Base-by-base conservation (phyloP, 2,113 vertebrate species). In the Osmerus eperlanus region DNA sequence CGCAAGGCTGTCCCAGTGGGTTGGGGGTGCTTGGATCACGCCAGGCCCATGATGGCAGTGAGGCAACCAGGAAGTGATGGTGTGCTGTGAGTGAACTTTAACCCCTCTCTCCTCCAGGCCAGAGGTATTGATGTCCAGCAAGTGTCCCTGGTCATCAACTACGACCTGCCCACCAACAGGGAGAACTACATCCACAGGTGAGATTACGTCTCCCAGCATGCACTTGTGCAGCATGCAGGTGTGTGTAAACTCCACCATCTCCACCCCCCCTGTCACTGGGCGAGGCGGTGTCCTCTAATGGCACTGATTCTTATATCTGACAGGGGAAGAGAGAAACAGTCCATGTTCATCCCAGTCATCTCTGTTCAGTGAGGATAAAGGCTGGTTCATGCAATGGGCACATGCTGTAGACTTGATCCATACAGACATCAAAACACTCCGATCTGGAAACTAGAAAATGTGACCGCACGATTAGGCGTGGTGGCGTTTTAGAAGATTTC, bases 181-280 rank as follows among this genome's bases (percentile, higher is more conserved):
- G 93, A 94, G 74, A 94, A 93, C 82, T 94, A 94, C 75, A 94
- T 94, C 77, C 93, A 94, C 89, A 90, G 93, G 93, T 91, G 76
- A 71, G 74, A 1, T 54, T 3, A 18, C n/a, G 3, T 0, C 25
- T 18, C 3, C 23, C 32, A 18, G 15, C 14, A 21, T 13, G n/a
- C 7, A 3, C 25, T 36, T n/a, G n/a, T n/a, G n/a, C n/a, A n/a
- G n/a, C n/a, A n/a, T n/a, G n/a, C n/a, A n/a, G n/a, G n/a, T n/a
- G 4, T 36, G 32, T 36, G 32, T 36, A 3, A 36, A 6, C 32
- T 36, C 32, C 32, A 36, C n/a, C 32, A 36, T 36, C 8, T 15
- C 5, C 5, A 62, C 23, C 7, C 15, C 83, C 88, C 83, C 79
- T 72, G 71, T 70, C 81, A 81, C 80, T 88, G 85, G 86, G 85